These are phyloP conservation scores for Mallotus villosus DNA, from an alignment of 2,797 vertebrate genomes.

Conservation along the genomic window DNA sequence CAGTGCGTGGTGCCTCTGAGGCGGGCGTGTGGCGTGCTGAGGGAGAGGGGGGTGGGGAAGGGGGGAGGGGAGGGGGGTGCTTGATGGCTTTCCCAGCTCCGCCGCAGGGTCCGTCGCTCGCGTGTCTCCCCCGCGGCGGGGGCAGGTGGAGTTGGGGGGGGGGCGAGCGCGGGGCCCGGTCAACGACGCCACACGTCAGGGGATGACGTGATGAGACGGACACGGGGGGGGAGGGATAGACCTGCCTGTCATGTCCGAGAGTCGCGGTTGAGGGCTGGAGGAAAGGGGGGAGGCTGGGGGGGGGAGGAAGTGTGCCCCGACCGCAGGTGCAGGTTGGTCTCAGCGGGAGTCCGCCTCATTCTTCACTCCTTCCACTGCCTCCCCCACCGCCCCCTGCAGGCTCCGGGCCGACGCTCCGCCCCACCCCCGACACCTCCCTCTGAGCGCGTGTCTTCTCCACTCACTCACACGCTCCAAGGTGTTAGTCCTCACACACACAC, in stretches of 20 bases:
- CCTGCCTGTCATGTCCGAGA: conserved; percentile 18
- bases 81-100: conserved; percentile 70
- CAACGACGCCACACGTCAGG: conserved; percentile 22
- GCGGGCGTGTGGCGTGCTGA: conserved; percentile 4
- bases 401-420: conserved; percentile 30
- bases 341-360: conserved; percentile 6
- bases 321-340: conserved; percentile 18
- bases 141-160: neutral
- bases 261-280: neutral
- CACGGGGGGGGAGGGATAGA: conserved; percentile 5
- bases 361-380: neutral
- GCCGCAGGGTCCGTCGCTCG: conserved; percentile 22
- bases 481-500: conserved; percentile 10
- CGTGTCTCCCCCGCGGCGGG: conserved; percentile 34
- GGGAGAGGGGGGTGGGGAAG: neutral
- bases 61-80: neutral
- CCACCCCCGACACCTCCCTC: neutral
- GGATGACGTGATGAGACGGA: conserved; percentile 20
- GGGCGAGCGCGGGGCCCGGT: conserved; percentile 26
- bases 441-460: neutral
- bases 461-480: conserved; percentile 14
- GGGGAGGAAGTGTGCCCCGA: too few relatives aligned
- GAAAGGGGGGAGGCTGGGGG: neutral
- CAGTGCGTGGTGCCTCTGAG: conserved; percentile 36
- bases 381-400: conserved; percentile 9